Evolutionary conservation across 2,888 invertebrate species (phyloP), one percentile per base, ranked within the genome.

Genomic region (Harpalus rufipes): DNA sequence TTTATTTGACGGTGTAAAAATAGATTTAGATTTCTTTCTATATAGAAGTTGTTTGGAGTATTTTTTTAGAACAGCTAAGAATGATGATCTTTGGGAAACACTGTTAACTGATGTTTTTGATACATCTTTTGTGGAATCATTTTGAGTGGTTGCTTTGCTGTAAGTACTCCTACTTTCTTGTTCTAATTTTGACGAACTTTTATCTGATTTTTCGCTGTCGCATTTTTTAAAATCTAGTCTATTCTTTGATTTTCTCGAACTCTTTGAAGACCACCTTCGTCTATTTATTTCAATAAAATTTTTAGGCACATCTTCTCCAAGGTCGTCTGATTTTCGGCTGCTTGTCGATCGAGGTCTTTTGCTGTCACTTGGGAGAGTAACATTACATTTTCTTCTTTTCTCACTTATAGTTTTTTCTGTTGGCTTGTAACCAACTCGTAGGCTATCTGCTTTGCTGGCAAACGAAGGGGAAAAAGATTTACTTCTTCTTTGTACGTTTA

Each of bases 41-140:
- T 32, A 6, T n/a, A 68, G n/a, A n/a, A n/a, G n/a, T 68, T 68
- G 68, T 44, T 44, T 74, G 3, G 72, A 74, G 14, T 21, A 74
- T 41, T 41, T 74, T 74, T 44, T 74, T 0, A 74, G 18, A 1
- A 74, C 18, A 44, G 44, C 41, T 7, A 74, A 44, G 14, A 74
- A 14, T 18, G 72, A 74, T 2, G 41, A 41, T 51, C 10, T 51
- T 51, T 51, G 10, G 10, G 44, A 51, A 51, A 51, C 10, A 12
- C 12, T 51, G 10, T 51, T 51, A 32, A 32, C 32, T 51, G 44
- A 12, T 12, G 44, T 51, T 51, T 51, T 51, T 51, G 21, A 21
- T 14, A 21, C 0, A 63, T 59, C 18, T 16, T 14, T 59, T 59
- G n/a, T 14, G 16, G 59, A 59, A 59, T 16, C 16, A 18, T 16